A percentile compares a stretch with the other conserved stretches of the same genome.
These are phyloP conservation scores for Crotalus helleri DNA, from an alignment of 2,113 vertebrate genomes.

Conservation along the genomic window DNA sequence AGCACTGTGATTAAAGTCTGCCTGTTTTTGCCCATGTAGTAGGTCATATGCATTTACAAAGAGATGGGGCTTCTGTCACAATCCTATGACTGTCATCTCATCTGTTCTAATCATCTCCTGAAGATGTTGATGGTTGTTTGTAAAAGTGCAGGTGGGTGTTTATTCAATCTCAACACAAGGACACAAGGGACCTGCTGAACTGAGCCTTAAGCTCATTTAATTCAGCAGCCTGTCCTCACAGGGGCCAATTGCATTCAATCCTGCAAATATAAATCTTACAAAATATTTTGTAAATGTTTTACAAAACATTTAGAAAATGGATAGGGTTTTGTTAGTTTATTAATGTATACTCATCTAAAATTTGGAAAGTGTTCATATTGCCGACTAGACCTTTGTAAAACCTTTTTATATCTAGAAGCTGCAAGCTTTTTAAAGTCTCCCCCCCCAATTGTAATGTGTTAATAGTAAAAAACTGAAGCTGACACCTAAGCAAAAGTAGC, in stretches of 20 bases:
- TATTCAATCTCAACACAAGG: neutral
- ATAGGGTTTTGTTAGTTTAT: neutral
- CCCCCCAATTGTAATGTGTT: neutral
- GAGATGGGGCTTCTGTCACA: neutral
- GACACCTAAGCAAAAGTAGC: neutral
- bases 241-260: neutral
- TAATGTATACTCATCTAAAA: neutral
- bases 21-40: neutral
- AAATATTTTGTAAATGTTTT: neutral
- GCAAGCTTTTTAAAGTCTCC: neutral
- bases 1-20: neutral
- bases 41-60: neutral
- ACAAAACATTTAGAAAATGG: neutral
- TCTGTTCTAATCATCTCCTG: neutral
- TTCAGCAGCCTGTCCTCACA: neutral
- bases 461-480: neutral
- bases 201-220: neutral
- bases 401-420: neutral
- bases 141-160: neutral
- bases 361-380: neutral
- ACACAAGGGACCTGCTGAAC: neutral
- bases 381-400: neutral
- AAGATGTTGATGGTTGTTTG: neutral
- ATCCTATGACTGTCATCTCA: neutral
- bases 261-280: neutral